phyloP scores from a whole-genome alignment of 2,888 invertebrate genomes.

The Theretra japonica region DNA sequence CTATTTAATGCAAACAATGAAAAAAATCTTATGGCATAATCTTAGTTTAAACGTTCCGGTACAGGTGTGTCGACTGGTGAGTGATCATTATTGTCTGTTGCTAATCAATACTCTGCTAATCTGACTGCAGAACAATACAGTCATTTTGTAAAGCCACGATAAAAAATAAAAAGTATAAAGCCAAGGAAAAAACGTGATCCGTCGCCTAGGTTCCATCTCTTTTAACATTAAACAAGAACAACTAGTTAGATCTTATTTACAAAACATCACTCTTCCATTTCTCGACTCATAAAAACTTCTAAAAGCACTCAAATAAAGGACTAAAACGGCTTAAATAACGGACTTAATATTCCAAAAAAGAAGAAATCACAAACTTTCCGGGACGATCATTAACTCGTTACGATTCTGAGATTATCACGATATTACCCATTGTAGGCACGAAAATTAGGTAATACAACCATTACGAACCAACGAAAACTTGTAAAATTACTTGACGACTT shows the following conservation, averaged over 20 bases:
- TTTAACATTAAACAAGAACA: neutral
- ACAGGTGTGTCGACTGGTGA: no score
- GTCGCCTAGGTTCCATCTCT: neutral
- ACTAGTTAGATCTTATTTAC: neutral
- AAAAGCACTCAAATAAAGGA: constrained; percentile 1
- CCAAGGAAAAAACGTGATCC: no score
- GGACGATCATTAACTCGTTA: constrained; percentile 16
- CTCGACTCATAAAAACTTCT: neutral
- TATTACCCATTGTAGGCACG: constrained; percentile 1
- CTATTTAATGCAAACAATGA: no score
- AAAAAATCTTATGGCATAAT: no score
- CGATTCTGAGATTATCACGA: constrained; percentile 1
- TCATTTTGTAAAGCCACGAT: no score
- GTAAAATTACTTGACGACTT: neutral
- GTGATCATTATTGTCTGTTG: no score
- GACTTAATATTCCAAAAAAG: neutral
- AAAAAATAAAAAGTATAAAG: no score
- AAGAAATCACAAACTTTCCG: constrained; percentile 1
- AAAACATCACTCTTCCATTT: neutral
- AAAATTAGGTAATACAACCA: neutral
- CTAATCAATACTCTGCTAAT: no score
- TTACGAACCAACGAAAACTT: constrained; percentile 6
- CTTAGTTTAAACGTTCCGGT: no score
- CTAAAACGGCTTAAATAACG: neutral
- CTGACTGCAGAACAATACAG: no score